phyloP scores from a whole-genome alignment of 2,113 vertebrate species.

The Salvelinus sp. region DNA sequence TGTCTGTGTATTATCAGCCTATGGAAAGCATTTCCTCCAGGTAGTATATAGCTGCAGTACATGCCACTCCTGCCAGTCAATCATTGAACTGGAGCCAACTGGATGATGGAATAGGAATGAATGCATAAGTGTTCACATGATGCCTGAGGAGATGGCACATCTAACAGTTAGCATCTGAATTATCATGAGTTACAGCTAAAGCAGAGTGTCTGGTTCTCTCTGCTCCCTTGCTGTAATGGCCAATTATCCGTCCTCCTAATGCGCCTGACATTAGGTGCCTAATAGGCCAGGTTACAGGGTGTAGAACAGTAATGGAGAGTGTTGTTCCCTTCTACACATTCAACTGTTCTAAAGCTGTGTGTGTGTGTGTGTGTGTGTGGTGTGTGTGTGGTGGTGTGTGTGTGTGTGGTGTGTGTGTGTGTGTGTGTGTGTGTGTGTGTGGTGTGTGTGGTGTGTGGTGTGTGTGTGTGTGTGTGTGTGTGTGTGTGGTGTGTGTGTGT shows the following conservation, averaged over 20 bases:
- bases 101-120: conserved; percentile 20
- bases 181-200: neutral
- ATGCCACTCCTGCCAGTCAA: neutral
- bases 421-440: too few species aligned
- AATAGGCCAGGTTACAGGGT: too few species aligned
- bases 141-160: conserved; percentile 3
- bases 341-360: too few species aligned
- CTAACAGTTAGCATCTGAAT: neutral
- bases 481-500: conserved; percentile 14
- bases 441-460: conserved; percentile 6
- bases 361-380: too few species aligned
- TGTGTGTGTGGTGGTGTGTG: too few species aligned
- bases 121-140: neutral
- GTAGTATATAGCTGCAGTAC: conserved; percentile 14
- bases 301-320: too few species aligned
- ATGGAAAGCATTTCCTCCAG: neutral
- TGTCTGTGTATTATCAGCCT: too few species aligned
- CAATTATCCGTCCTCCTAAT: conserved; percentile 24
- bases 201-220: neutral
- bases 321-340: neutral
- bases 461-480: neutral
- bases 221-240: conserved; percentile 21
- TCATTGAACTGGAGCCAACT: too few species aligned
- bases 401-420: too few species aligned
- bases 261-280: neutral